Base-by-base conservation (phyloP, 2,113 vertebrate species). In the Eolophus roseicapilla region DNA sequence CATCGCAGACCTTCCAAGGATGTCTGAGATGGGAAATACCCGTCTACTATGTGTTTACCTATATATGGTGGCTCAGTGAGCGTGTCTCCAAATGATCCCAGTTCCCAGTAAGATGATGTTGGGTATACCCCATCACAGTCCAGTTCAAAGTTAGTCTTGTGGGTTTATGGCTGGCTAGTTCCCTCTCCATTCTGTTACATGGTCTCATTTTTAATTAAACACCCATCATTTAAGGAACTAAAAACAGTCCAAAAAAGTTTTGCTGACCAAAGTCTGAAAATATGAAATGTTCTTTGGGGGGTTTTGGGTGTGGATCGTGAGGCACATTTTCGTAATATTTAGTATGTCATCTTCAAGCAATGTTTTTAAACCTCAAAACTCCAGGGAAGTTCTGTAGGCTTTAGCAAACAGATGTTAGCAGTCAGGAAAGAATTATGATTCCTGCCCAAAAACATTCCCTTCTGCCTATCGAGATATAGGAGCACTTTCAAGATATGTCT, bases 381-480 rank as follows among this genome's bases (percentile, higher is more conserved):
- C 95, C 92, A 92, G 97, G 98, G 98, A 97, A 96, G 90, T 95
- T 96, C 91, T 97, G 96, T 97, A 97, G 96, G 95, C 91, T 96
- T 96, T 95, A 97, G 97, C 94, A 97, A 98, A 97, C 98, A 98
- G 98, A 97, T 98, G 98, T 98, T 98, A 98, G 73, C 91, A 98
- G 97, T 97, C 95, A 96, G 96, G 93, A 87, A 97, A 97, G 95
- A 96, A 94, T 95, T 95, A 97, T 77, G 85, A 97, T 91, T 95
- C 80, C 89, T 96, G 96, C 93, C 87, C 87, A 52, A 93, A 98
- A 98, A 93, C 96, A 98, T 97, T 98, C 96, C 94, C 93, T 95
- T 47, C 87, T 96, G 96, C 89, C 95, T 98, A 96, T 98, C 97
- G 95, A 95, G 89, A 85, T 41, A 82, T 64, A 52, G 74, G 39